A percentile compares a stretch with the other conserved stretches of the same genome.
phyloP scores from a whole-genome alignment of 2,888 invertebrate genomes.

The Teinopalpus imperialis region DNA sequence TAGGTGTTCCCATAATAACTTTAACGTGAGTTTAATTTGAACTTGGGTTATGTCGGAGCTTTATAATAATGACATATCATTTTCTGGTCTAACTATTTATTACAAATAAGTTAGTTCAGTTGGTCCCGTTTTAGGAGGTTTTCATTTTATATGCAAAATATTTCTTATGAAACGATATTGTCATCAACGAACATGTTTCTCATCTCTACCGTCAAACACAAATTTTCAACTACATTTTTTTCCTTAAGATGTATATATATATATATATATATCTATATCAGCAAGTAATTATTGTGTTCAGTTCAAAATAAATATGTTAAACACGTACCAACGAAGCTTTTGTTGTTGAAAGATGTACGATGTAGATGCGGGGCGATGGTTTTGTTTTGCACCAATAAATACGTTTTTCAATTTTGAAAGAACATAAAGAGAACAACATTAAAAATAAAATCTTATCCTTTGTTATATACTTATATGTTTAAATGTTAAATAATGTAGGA shows the following conservation, averaged over 20 bases:
- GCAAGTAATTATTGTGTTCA: slow-evolving; percentile 60
- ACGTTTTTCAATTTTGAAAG: slow-evolving; percentile 64
- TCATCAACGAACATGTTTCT: slow-evolving; percentile 41
- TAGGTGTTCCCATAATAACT: slow-evolving; percentile 60
- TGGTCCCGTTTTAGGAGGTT: too few relatives aligned
- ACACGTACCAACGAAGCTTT: slow-evolving; percentile 62
- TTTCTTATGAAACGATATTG: slow-evolving; percentile 27
- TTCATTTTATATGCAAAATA: neutral
- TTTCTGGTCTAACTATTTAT: slow-evolving; percentile 31
- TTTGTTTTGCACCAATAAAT: slow-evolving; percentile 70
- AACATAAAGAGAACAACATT: slow-evolving; percentile 57
- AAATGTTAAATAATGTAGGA: too few relatives aligned
- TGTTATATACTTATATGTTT: slow-evolving; percentile 50
- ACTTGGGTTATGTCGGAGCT: slow-evolving; percentile 42
- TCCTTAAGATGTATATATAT: slow-evolving; percentile 61
- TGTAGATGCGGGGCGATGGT: slow-evolving; percentile 69
- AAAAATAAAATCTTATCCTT: slow-evolving; percentile 62
- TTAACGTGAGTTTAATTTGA: slow-evolving; percentile 58
- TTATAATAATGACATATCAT: slow-evolving; percentile 42
- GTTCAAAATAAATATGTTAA: slow-evolving; percentile 71
- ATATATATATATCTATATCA: slow-evolving; percentile 59
- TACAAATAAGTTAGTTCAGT: neutral
- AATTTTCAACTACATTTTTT: slow-evolving; percentile 63
- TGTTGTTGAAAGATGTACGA: slow-evolving; percentile 68
- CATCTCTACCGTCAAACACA: slow-evolving; percentile 50